These are phyloP conservation scores for Cryptocephalus moraei DNA, from an alignment of 2,888 invertebrate species.

Conservation along the genomic window DNA sequence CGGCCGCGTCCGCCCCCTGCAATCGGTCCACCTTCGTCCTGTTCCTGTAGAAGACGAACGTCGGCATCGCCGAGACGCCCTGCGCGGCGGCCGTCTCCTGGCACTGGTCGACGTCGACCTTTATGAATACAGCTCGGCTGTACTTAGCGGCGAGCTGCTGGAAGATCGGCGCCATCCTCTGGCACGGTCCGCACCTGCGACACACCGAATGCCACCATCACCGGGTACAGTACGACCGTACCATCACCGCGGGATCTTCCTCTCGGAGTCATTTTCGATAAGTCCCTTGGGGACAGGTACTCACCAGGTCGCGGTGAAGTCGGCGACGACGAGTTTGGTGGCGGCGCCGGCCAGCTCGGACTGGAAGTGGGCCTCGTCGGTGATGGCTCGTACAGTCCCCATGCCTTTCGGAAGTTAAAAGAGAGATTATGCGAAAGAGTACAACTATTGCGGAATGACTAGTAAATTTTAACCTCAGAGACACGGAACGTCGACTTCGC, in stretches of 20 bases:
- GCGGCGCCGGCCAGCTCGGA: conserved; percentile 76
- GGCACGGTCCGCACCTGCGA: conserved; percentile 92
- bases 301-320: conserved; percentile 92
- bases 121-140: conserved; percentile 79
- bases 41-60: conserved; percentile 91
- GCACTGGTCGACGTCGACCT: conserved; percentile 92
- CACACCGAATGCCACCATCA: no score
- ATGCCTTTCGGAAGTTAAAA: conserved; percentile 13
- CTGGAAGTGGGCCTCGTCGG: conserved; percentile 75
- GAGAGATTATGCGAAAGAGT: no score
- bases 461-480: no score
- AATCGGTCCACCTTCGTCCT: conserved; percentile 75
- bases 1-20: conserved; percentile 76
- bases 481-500: no score
- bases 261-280: no score
- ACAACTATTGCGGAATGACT: no score
- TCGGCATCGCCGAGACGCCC: conserved; percentile 95
- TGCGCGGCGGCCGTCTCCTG: conserved; percentile 79
- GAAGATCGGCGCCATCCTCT: conserved; percentile 85
- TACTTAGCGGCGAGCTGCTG: conserved; percentile 82
- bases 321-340: conserved; percentile 82
- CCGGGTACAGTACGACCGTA: no score
- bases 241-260: no score
- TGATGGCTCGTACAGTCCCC: conserved; percentile 49
- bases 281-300: conserved; percentile 12